These are phyloP conservation scores for Rhodeus uyekii DNA, from an alignment of 2,797 vertebrate genomes.

Conservation along the genomic window DNA sequence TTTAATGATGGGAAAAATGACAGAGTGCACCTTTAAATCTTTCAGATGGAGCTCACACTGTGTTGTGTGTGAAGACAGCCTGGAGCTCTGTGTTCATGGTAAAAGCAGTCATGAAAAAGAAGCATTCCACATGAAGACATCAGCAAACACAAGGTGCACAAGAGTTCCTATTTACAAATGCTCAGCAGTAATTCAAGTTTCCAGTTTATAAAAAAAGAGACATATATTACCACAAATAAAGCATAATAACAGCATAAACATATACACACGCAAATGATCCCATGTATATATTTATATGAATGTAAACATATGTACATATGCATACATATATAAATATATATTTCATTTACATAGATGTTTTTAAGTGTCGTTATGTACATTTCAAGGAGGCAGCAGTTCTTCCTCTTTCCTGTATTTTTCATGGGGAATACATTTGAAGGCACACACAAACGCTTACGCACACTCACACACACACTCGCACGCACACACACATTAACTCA, in stretches of 20 bases:
- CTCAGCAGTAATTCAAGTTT: slow-evolving; percentile 98
- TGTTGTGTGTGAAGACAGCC: slow-evolving; percentile 8
- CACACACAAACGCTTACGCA: slow-evolving; percentile 39
- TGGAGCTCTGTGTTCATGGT: slow-evolving; percentile 61
- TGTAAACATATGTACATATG: slow-evolving; percentile 83
- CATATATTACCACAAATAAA: slow-evolving; percentile 67
- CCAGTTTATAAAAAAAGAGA: slow-evolving; percentile 85
- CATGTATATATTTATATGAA: slow-evolving; percentile 76
- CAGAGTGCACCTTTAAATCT: slow-evolving; percentile 28
- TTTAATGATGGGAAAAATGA: neutral
- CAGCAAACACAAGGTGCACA: slow-evolving; percentile 90
- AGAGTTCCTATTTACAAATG: slow-evolving; percentile 92
- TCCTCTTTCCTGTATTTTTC: slow-evolving; percentile 62
- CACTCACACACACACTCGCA: slow-evolving; percentile 36
- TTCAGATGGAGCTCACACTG: slow-evolving; percentile 5
- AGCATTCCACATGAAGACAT: slow-evolving; percentile 78
- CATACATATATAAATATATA: slow-evolving; percentile 84
- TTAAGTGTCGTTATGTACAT: slow-evolving; percentile 81
- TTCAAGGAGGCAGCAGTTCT: slow-evolving; percentile 75
- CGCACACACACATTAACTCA: slow-evolving; percentile 35
- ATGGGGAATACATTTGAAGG: slow-evolving; percentile 52
- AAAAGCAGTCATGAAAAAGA: slow-evolving; percentile 69
- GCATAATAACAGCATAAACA: slow-evolving; percentile 83
- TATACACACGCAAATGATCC: slow-evolving; percentile 79
- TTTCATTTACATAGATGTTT: slow-evolving; percentile 82